Conservation (phyloP, 2,888 invertebrate species). For the Cactoblastis cactorum region DNA sequence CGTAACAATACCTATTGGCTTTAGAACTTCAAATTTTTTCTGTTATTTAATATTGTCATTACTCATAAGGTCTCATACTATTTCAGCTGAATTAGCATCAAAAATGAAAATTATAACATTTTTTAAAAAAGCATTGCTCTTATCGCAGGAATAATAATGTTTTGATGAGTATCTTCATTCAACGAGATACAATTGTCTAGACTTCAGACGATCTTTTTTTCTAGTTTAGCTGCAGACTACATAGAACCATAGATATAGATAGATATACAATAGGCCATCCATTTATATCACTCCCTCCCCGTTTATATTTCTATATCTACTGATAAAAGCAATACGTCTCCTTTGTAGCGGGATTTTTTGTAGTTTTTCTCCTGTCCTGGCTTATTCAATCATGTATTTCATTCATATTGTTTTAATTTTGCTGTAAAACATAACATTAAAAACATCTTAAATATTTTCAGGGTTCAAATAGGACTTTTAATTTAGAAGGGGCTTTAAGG, state of each 20-base stretch:
- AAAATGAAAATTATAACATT: neutral
- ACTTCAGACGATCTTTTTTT: neutral
- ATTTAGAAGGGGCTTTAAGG: constrained; percentile 29
- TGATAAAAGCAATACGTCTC: too few relatives aligned
- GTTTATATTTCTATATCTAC: too few relatives aligned
- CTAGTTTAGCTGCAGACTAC: neutral
- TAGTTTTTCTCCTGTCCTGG: neutral
- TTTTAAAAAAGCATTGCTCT: neutral
- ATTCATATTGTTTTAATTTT: neutral
- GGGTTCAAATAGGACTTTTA: constrained; percentile 31
- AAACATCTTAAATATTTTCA: constrained; percentile 21
- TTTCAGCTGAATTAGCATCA: neutral
- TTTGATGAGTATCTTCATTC: neutral
- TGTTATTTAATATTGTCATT: too few relatives aligned
- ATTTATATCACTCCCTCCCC: too few relatives aligned
- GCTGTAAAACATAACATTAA: neutral
- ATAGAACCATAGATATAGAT: neutral
- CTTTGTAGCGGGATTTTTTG: too few relatives aligned
- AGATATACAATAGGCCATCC: neutral
- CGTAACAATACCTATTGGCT: too few relatives aligned
- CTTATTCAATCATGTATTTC: neutral
- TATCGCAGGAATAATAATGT: neutral
- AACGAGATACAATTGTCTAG: neutral
- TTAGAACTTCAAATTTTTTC: too few relatives aligned
- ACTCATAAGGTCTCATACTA: too few relatives aligned